phyloP scores from a whole-genome alignment of 2,113 vertebrate genomes.

The Telmatochromis sp. region DNA sequence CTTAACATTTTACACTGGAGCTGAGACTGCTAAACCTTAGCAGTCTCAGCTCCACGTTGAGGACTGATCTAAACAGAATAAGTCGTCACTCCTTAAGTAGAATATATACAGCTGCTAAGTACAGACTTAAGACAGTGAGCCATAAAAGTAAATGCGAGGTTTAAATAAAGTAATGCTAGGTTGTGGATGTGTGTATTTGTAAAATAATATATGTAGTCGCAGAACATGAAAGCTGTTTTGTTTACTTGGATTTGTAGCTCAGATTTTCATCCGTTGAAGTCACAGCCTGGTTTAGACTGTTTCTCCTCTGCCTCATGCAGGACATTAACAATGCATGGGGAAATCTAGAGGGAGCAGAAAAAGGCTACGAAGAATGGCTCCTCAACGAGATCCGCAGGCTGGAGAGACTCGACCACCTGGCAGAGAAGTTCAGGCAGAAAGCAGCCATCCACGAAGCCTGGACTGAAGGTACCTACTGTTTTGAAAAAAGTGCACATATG shows the following conservation, averaged over 20 bases:
- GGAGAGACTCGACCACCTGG: slow-evolving; percentile 94
- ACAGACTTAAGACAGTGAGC: neutral
- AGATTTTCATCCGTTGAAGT: neutral
- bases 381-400: slow-evolving; percentile 95
- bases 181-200: neutral
- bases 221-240: neutral
- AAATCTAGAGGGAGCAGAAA: slow-evolving; percentile 91
- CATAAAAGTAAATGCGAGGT: neutral
- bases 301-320: slow-evolving; percentile 49
- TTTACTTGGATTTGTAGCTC: neutral
- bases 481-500: neutral
- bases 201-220: neutral
- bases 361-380: slow-evolving; percentile 97
- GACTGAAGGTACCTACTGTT: slow-evolving; percentile 81
- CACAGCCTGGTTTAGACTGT: neutral
- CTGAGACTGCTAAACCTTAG: neutral
- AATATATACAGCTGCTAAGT: neutral
- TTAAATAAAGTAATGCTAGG: neutral
- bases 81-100: neutral
- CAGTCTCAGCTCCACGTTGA: neutral
- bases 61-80: neutral
- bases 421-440: slow-evolving; percentile 97
- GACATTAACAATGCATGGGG: slow-evolving; percentile 96
- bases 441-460: slow-evolving; percentile 95
- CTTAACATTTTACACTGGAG: neutral